Conservation (phyloP, 2,888 invertebrate genomes). For the Agapetus fuscipes region DNA sequence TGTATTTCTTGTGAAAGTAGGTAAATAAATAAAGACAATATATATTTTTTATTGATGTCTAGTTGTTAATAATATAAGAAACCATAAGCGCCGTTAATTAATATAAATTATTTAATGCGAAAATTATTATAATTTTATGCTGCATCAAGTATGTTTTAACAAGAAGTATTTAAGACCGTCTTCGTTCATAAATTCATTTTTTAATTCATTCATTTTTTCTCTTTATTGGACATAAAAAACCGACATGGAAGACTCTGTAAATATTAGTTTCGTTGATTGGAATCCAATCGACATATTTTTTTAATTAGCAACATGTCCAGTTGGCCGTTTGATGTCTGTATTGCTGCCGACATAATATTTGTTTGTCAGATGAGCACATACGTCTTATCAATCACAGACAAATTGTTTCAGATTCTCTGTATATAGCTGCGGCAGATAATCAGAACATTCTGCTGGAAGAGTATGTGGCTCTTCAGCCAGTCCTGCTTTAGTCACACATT, state of each 20-base stretch:
- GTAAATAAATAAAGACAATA: too few relatives aligned
- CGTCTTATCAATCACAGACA: slow-evolving; percentile 9
- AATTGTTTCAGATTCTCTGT: slow-evolving; percentile 6
- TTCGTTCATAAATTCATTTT: too few relatives aligned
- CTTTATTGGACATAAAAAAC: background rate
- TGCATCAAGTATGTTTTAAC: too few relatives aligned
- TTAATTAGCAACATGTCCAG: background rate
- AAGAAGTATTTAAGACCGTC: too few relatives aligned
- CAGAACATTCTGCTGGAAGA: background rate
- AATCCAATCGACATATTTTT: background rate
- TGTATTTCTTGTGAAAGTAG: too few relatives aligned
- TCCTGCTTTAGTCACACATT: slow-evolving; percentile 6
- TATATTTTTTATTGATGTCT: too few relatives aligned
- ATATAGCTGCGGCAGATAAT: slow-evolving; percentile 2
- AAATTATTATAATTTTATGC: too few relatives aligned
- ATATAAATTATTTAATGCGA: too few relatives aligned
- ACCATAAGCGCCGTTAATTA: too few relatives aligned
- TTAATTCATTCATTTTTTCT: background rate
- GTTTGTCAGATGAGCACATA: slow-evolving; percentile 7
- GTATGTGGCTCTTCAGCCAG: background rate
- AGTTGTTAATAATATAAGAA: too few relatives aligned
- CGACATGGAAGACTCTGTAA: background rate
- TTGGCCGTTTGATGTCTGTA: slow-evolving; percentile 4
- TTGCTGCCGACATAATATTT: slow-evolving; percentile 4
- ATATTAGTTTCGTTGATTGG: background rate